Evolutionary conservation across 2,888 invertebrate genomes (phyloP), one percentile per base, ranked within the genome.

Genomic region (Pristionchus fissidentatus): DNA sequence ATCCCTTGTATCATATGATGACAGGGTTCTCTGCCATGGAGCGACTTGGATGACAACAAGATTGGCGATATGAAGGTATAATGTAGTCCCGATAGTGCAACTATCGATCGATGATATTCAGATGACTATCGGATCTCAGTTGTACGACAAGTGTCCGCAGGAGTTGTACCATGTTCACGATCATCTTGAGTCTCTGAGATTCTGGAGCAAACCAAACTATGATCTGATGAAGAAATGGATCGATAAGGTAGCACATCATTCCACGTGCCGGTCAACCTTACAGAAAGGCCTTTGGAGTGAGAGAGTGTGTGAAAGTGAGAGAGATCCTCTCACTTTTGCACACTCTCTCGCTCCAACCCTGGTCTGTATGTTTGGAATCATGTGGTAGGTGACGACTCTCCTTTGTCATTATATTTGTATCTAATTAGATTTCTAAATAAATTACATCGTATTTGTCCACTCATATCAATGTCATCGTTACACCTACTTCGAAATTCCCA

Each of bases 1-100:
- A 70, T 29, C 19, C 35, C 19, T 29, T 90, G 49, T 73, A 73
- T 41, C 26, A 83, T 84, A 13, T 8, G 15, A 19, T 41, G n/a
- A 19, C 75, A 86, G 49, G 87, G 87, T 26, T 83, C 82, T 49
- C 83, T 87, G n/a, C 87, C 87, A 7, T 87, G 87, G 87, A 84
- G 73, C 35, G 57, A 81, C 3, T 29, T 43, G 19, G 46, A 46
- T 15, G 66, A 81, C 62, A 55, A n/a, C 19, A 62, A 81, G 78
- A 78, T 78, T 32, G 55, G 38, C 22, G 41, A 55, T 15, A 43
- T 43, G 41, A 81, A 81, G 49, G 60, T 62, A 62, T 32, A 62
- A 19, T 62, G 46, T 29, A 41, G n/a, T 10, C 26, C 7, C 5
- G 26, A n/a, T 13, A 55, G 29, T 52, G 38, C 8, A 1, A 29